Evolutionary conservation across 1,140 invertebrate genomes (phyloP), one percentile per base, ranked within the genome.

Genomic region (Nymphalis io): DNA sequence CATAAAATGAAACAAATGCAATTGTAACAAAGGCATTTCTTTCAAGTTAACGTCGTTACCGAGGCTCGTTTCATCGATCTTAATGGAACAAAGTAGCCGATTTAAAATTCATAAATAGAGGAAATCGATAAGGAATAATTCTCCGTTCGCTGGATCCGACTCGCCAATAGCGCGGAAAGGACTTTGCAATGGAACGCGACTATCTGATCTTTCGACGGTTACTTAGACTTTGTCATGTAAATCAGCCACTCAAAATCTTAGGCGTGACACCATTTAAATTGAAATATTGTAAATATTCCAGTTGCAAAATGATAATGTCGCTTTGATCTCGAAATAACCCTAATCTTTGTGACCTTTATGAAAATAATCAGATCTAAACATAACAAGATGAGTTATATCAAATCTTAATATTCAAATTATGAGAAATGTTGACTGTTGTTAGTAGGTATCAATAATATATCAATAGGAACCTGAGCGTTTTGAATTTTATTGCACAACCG

Each of bases 181-280:
- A 63, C 48, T 63, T 51, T 21, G 33, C 46, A 62, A 59, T 33
- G 23, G 40, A 69, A 60, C 51, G 39, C n/a, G 23, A 61, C 57
- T 68, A 65, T 71, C 69, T 67, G 67, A 80, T 81, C 78, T 77
- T 79, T 70, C 63, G 64, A 71, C 76, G 77, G 80, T 82, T 80
- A 76, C 73, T 81, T 82, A 78, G 71, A 77, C 84, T 87, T 87
- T 89, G 81, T 84, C 81, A 89, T 89, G 85, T 75, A 87, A 89
- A 89, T 87, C 76, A 84, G 75, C 80, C 68, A 77, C 78, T 82
- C 78, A 76, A 80, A 80, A 76, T 76, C 72, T 73, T 73, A 67
- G 73, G 68, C 69, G 75, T 78, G 79, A 70, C 63, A 66, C 68
- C 65, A 79, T 83, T 84, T 79, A 81, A 85, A 86, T 79, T 83